Percentiles rank a stretch among this genome's conserved stretches.
These are phyloP conservation scores for Craniophora ligustri DNA, from an alignment of 2,888 invertebrate species.

Conservation along the genomic window DNA sequence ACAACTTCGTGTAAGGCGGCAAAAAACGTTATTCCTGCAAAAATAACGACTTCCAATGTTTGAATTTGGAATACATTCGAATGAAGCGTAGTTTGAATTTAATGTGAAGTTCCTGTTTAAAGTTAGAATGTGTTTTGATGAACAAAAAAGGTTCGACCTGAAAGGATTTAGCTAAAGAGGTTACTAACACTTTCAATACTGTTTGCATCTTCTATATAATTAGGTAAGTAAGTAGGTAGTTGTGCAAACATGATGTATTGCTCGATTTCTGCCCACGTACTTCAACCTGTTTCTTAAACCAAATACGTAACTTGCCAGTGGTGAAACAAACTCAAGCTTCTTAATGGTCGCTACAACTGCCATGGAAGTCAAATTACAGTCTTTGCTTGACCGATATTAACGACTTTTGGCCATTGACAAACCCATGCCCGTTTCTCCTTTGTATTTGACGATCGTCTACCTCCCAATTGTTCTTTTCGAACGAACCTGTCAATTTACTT, in stretches of 20 bases:
- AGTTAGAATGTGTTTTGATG: background rate
- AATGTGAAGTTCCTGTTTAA: conserved; percentile 6
- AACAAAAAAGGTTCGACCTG: background rate
- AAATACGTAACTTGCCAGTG: no score
- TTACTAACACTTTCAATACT: no score
- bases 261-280: conserved; percentile 22
- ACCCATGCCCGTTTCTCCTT: conserved; percentile 41
- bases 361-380: conserved; percentile 4
- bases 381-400: conserved; percentile 35
- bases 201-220: no score
- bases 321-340: no score
- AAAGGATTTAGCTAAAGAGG: background rate
- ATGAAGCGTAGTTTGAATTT: background rate
- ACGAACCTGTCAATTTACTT: conserved; percentile 79
- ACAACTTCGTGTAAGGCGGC: conserved; percentile 34
- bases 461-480: conserved; percentile 57
- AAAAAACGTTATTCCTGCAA: conserved; percentile 29
- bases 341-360: conserved; percentile 21
- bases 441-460: conserved; percentile 44
- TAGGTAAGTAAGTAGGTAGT: no score
- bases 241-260: conserved; percentile 23
- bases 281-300: conserved; percentile 36
- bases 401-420: conserved; percentile 39
- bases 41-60: conserved; percentile 35
- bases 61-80: conserved; percentile 18